Evolutionary conservation across 1,140 invertebrate species (phyloP).

Genomic region (Zaprionus capensis): DNA sequence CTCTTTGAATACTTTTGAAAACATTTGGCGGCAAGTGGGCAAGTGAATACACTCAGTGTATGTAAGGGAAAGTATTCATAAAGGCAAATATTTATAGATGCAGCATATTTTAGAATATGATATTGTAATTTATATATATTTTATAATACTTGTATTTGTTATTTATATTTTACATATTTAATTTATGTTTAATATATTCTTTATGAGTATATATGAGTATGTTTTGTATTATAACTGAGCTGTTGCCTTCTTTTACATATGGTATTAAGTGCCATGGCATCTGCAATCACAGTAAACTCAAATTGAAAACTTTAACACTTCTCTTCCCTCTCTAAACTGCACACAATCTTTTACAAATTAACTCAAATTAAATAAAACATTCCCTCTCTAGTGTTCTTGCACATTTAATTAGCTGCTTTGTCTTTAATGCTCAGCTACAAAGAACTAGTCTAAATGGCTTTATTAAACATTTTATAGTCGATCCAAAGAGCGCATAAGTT

Average conservation of each 20-base stretch:
- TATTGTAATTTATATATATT: not conserved
- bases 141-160: not conserved
- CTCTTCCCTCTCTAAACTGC: not conserved
- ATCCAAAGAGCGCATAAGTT: slow-evolving; percentile 4
- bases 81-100: not conserved
- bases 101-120: not conserved
- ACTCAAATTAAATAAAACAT: not conserved
- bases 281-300: not conserved
- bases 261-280: too few relatives aligned
- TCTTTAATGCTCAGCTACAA: slow-evolving; percentile 38
- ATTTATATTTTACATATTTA: not conserved
- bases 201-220: not conserved
- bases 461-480: slow-evolving; percentile 44
- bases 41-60: not conserved
- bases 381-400: not conserved
- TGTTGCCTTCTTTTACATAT: too few relatives aligned
- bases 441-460: slow-evolving; percentile 40
- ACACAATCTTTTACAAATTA: not conserved
- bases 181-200: not conserved
- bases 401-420: not conserved
- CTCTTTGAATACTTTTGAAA: not conserved
- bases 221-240: too few relatives aligned
- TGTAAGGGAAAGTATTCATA: not conserved
- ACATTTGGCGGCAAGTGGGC: not conserved
- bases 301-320: accelerated